Conservation (phyloP, 2,888 invertebrate species). For the Glaucopsyche alexis region DNA sequence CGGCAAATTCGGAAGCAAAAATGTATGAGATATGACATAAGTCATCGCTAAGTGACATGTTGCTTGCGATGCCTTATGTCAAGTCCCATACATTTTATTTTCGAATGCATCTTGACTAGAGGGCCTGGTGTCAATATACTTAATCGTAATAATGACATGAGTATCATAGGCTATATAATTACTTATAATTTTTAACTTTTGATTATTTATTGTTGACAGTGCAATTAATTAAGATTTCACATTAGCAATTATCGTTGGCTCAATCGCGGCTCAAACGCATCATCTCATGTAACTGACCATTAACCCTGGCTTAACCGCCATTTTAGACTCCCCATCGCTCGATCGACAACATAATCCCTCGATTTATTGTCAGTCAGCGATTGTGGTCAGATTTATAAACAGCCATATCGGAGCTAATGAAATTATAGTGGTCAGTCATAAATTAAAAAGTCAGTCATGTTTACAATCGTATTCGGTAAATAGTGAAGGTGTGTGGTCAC, state of each 20-base stretch:
- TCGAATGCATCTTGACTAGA: too few relatives aligned
- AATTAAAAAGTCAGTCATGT: conserved; percentile 50
- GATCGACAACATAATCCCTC: conserved; percentile 75
- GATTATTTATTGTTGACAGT: background rate
- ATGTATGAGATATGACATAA: too few relatives aligned
- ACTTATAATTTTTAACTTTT: too few relatives aligned
- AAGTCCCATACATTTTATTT: too few relatives aligned
- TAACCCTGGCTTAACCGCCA: conserved; percentile 70
- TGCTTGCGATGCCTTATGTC: too few relatives aligned
- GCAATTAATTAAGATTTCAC: background rate
- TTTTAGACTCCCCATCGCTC: conserved; percentile 70
- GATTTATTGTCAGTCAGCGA: conserved; percentile 71
- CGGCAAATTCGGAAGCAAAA: too few relatives aligned
- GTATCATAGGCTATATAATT: too few relatives aligned
- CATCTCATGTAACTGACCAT: conserved; percentile 46
- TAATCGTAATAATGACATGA: too few relatives aligned
- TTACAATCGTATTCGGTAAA: conserved; percentile 61
- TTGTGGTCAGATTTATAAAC: conserved; percentile 67
- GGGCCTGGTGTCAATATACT: too few relatives aligned
- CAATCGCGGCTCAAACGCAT: background rate
- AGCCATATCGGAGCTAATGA: conserved; percentile 61
- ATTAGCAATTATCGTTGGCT: conserved; percentile 1
- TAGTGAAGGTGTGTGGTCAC: conserved; percentile 54
- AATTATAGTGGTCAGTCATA: conserved; percentile 73
- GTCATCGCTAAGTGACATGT: too few relatives aligned